A percentile compares a stretch with the other conserved stretches of the same genome.
Evolutionary conservation across 2,797 vertebrate genomes (phyloP).

Genomic region (Pantherophis vulpinus): DNA sequence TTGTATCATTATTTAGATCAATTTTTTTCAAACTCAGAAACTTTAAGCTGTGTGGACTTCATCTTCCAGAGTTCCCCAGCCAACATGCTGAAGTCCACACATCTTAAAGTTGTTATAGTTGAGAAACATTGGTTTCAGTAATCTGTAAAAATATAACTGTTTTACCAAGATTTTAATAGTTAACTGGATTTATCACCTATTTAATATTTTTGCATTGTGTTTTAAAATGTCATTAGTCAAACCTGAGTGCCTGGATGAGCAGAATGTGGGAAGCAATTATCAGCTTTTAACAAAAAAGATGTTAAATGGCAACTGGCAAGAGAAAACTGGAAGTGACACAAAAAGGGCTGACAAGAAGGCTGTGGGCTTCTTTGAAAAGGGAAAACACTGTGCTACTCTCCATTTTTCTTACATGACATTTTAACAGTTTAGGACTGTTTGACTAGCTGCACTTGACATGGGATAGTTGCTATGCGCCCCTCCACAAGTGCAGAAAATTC

Average conservation of each 20-base stretch:
- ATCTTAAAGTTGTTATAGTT: background rate
- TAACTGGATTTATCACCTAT: background rate
- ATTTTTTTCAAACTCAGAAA: background rate
- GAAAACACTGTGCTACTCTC: background rate
- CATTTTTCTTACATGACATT: background rate
- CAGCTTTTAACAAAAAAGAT: background rate
- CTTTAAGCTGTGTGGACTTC: background rate
- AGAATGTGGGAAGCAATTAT: background rate
- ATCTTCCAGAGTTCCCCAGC: background rate
- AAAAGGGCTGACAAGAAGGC: background rate
- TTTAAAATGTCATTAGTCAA: background rate
- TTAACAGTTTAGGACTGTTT: background rate
- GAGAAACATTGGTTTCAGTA: background rate
- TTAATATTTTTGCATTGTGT: background rate
- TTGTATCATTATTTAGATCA: background rate
- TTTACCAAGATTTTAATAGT: background rate
- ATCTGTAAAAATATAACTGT: background rate
- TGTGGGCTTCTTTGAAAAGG: background rate
- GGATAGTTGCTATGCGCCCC: background rate
- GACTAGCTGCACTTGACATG: background rate
- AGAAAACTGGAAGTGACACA: background rate
- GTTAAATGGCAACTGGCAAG: background rate
- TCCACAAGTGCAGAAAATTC: background rate
- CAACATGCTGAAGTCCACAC: background rate
- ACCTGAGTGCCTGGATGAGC: background rate